Evolutionary conservation across 2,888 invertebrate genomes (phyloP), one percentile per base, ranked within the genome.

Genomic region (Drosophila multiciliata): DNA sequence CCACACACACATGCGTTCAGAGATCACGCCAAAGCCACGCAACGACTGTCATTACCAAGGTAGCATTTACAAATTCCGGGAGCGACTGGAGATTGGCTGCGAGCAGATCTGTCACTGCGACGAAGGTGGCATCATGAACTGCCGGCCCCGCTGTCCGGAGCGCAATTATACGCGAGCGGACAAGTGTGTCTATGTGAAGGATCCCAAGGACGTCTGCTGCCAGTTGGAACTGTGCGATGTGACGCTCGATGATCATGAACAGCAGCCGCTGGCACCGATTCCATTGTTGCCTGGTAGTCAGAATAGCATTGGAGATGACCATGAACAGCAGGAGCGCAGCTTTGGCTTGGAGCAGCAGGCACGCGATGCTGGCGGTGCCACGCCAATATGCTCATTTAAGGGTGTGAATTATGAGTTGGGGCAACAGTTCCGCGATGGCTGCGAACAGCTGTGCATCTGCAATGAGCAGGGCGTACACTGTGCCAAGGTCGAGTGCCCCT

Each of bases 161-260:
- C 92, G 95, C 2, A 93, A 93, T 73, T 93, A 94, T 55, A 95
- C 94, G 67, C 94, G 94, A 1, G 93, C 94, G 35, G 97, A 97
- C 67, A 95, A 96, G 89, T 98, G 98, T 91, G 96, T 97, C 50
- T 96, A 96, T 84, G 95, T 98, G 0, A 95, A 96, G 77, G 97
- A 98, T 92, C 96, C 97, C 0, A 95, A 95, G 60, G 98, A 98
- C 91, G 93, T 95, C 1, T 98, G 98, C 91, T 98, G 98, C 87
- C 97, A 96, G 81, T 95, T 97, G 74, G 96, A 97, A 72, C 94
- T 97, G 4, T 98, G 98, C 91, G 97, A 97, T 89, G 97, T 97
- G 6, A 96, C 97, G 0, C 94, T 97, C 26, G 96, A 96, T 75
- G 97, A 95, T 61, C 96, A 96, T 76, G 97, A 97, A 75, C 85